These are phyloP conservation scores for Nasonia oneida DNA, from an alignment of 2,888 invertebrate genomes.

Conservation along the genomic window DNA sequence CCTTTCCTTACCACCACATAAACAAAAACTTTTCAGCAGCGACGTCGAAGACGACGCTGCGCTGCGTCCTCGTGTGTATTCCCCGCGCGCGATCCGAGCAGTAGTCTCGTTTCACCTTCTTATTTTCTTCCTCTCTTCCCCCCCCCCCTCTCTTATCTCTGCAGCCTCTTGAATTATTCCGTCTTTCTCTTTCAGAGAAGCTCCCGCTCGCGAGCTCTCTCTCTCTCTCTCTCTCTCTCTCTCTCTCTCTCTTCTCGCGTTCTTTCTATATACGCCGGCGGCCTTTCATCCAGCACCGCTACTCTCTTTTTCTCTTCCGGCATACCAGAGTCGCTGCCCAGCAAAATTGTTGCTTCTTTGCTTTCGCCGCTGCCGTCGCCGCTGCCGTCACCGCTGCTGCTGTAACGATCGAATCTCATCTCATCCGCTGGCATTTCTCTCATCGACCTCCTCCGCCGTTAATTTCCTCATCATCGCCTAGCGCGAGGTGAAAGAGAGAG, in stretches of 20 bases:
- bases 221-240: slow-evolving; percentile 33
- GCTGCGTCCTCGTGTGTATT: slow-evolving; percentile 30
- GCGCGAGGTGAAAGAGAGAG: no score
- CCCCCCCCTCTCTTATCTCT: slow-evolving; percentile 33
- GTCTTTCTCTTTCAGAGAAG: slow-evolving; percentile 44
- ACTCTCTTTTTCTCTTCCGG: background rate
- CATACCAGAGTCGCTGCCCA: slow-evolving; percentile 56
- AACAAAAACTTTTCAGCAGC: slow-evolving; percentile 46
- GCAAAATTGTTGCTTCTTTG: slow-evolving; percentile 64
- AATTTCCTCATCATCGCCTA: slow-evolving; percentile 42
- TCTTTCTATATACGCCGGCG: slow-evolving; percentile 18
- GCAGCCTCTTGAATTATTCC: slow-evolving; percentile 49
- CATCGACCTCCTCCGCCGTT: slow-evolving; percentile 8
- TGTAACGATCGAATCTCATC: slow-evolving; percentile 53
- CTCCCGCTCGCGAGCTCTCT: slow-evolving; percentile 20
- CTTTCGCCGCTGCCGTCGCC: background rate
- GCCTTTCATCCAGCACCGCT: slow-evolving; percentile 3
- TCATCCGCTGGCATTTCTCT: slow-evolving; percentile 37
- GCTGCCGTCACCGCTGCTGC: background rate
- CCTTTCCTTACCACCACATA: slow-evolving; percentile 20
- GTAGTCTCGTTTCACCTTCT: slow-evolving; percentile 4
- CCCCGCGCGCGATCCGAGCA: slow-evolving; percentile 36
- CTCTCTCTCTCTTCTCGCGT: background rate
- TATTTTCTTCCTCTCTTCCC: background rate
- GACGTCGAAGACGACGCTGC: slow-evolving; percentile 10